Percentiles rank a stretch among this genome's conserved stretches.
Conservation (phyloP, 1,140 invertebrate genomes). For the Mya arenaria region DNA sequence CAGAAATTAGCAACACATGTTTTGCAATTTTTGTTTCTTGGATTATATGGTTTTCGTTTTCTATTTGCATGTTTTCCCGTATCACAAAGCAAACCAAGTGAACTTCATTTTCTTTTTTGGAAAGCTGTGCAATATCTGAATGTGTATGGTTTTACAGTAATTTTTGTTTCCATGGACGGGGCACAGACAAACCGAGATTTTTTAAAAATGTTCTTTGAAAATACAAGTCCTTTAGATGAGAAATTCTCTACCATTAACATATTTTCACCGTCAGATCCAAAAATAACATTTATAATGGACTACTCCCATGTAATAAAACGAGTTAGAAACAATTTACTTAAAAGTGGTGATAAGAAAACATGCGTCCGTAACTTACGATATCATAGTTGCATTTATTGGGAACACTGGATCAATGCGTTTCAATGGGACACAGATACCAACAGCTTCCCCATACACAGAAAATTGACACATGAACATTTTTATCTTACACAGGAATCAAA, state of each 20-base stretch:
- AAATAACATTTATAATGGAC: constrained; percentile 16
- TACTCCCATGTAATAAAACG: constrained; percentile 30
- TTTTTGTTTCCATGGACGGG: constrained; percentile 35
- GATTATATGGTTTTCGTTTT: constrained; percentile 48
- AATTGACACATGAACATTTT: constrained; percentile 42
- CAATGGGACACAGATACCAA: constrained; percentile 15
- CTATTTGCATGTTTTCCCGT: constrained; percentile 31
- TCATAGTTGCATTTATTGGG: constrained; percentile 15
- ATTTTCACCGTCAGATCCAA: neutral
- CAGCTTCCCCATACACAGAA: constrained; percentile 7
- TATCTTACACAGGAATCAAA: constrained; percentile 33
- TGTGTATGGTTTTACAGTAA: constrained; percentile 25
- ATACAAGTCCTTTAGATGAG: neutral
- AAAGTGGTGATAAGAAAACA: constrained; percentile 1
- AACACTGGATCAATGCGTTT: constrained; percentile 21
- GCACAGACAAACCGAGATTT: constrained; percentile 37
- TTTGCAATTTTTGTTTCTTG: constrained; percentile 44
- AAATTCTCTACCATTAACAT: neutral
- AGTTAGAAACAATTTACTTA: constrained; percentile 40
- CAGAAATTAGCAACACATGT: constrained; percentile 11
- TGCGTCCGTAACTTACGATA: neutral
- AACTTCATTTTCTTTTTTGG: constrained; percentile 19
- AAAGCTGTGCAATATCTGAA: constrained; percentile 10
- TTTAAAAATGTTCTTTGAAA: constrained; percentile 30
- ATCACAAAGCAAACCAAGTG: neutral